These are phyloP conservation scores for Gortyna flavago DNA, from an alignment of 2,888 invertebrate genomes.

Conservation along the genomic window DNA sequence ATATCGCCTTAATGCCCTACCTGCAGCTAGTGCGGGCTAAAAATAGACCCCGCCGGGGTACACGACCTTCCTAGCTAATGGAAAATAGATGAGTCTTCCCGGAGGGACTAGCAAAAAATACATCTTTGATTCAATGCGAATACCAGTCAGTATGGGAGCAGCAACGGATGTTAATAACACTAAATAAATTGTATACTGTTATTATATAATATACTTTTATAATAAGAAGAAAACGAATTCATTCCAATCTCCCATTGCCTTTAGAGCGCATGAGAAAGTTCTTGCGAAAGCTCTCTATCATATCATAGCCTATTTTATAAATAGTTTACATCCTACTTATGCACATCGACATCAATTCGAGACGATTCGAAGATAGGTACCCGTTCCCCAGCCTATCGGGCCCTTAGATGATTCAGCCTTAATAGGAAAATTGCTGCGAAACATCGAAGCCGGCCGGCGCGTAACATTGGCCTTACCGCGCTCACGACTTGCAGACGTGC, in stretches of 20 bases:
- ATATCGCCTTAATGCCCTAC: conserved; percentile 84
- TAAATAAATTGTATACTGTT: not conserved
- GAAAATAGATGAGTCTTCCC: conserved; percentile 74
- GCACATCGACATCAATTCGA: conserved; percentile 79
- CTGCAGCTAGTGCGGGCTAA: conserved; percentile 77
- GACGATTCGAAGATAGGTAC: conserved; percentile 78
- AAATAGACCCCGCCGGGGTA: conserved; percentile 80
- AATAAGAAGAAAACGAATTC: not conserved
- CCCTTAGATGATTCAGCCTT: conserved; percentile 86
- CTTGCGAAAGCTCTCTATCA: conserved; percentile 66
- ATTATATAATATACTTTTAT: not conserved
- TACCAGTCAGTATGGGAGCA: conserved; percentile 14
- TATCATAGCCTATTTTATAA: conserved; percentile 78
- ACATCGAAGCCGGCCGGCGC: conserved; percentile 78
- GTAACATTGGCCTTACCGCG: conserved; percentile 89
- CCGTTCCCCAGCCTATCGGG: conserved; percentile 78
- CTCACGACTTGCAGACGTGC: conserved; percentile 85
- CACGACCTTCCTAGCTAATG: conserved; percentile 76
- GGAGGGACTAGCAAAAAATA: conserved; percentile 59
- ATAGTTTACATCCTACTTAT: conserved; percentile 86
- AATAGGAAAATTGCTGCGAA: conserved; percentile 88
- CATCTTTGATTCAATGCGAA: conserved; percentile 37
- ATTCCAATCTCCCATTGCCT: not conserved
- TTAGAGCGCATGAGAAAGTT: conserved; percentile 55
- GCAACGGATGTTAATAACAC: not conserved